A percentile compares a stretch with the other conserved stretches of the same genome.
phyloP scores from a whole-genome alignment of 2,797 vertebrate species.

The Xiphorhynchus erythropygius region DNA sequence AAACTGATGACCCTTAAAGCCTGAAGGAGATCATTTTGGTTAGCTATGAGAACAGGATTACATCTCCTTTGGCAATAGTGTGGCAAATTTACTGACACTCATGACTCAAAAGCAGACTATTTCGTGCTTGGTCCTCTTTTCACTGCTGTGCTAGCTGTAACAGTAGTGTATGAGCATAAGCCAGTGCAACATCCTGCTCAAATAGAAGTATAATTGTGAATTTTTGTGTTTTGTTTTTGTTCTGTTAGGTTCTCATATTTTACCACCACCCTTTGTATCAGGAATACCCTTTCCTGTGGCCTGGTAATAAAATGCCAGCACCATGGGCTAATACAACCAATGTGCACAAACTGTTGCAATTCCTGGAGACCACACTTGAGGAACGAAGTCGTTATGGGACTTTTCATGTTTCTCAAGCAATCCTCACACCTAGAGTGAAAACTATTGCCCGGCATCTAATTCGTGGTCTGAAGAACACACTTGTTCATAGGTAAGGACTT shows the following conservation, averaged over 20 bases:
- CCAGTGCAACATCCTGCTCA: neutral
- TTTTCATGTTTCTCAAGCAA: conserved; percentile 96
- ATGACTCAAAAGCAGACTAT: neutral
- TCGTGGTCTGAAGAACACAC: conserved; percentile 89
- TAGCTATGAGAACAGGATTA: no score
- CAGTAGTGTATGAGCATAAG: neutral
- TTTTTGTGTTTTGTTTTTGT: neutral
- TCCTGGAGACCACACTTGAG: conserved; percentile 90
- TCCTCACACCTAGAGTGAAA: conserved; percentile 90
- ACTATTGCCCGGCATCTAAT: conserved; percentile 88
- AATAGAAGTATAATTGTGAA: neutral
- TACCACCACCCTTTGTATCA: conserved; percentile 88
- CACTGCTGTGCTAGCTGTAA: neutral
- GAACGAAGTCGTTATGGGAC: conserved; percentile 84
- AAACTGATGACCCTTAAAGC: neutral
- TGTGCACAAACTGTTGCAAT: conserved; percentile 88
- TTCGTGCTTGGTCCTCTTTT: neutral
- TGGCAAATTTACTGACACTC: neutral
- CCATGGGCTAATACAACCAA: conserved; percentile 98
- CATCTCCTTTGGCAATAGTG: neutral
- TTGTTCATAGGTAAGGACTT: conserved; percentile 88
- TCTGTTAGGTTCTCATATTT: conserved; percentile 90
- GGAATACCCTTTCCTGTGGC: conserved; percentile 86
- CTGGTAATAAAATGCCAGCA: conserved; percentile 93
- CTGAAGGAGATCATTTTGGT: neutral